phyloP scores from a whole-genome alignment of 2,113 vertebrate genomes.

The Cololabis saira region DNA sequence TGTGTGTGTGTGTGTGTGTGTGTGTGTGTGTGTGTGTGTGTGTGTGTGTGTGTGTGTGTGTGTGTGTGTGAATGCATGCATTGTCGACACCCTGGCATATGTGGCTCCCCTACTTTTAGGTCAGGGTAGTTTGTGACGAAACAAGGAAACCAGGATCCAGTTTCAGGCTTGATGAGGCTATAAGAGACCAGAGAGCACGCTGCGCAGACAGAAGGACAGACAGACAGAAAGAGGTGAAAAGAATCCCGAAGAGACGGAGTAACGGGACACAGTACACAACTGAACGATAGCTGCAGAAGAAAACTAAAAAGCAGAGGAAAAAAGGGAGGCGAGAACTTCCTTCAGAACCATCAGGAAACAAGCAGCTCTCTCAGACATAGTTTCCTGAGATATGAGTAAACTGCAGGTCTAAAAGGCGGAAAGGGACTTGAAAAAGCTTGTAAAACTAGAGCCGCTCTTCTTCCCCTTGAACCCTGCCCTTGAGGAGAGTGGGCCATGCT shows the following conservation, averaged over 20 bases:
- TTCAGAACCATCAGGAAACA: not conserved
- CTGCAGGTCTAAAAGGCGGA: not conserved
- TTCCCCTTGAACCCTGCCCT: slow-evolving; percentile 41
- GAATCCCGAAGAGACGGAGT: slow-evolving; percentile 4
- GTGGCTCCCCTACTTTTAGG: slow-evolving; percentile 73
- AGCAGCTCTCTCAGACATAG: not conserved
- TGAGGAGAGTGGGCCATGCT: slow-evolving; percentile 82
- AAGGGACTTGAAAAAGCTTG: slow-evolving; percentile 5
- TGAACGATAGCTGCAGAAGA: not conserved
- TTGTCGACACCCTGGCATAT: slow-evolving; percentile 77
- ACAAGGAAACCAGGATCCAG: slow-evolving; percentile 82
- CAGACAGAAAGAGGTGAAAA: slow-evolving; percentile 27
- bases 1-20: slow-evolving; percentile 9
- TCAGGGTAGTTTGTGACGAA: slow-evolving; percentile 64
- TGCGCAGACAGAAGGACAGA: slow-evolving; percentile 41
- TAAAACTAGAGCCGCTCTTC: slow-evolving; percentile 13
- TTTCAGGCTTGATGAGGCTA: slow-evolving; percentile 89
- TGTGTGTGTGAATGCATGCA: slow-evolving; percentile 17
- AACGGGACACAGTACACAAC: not conserved
- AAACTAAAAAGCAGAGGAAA: not conserved
- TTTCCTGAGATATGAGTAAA: slow-evolving; percentile 12
- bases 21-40: slow-evolving; percentile 21
- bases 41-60: not conserved
- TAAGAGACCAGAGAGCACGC: slow-evolving; percentile 77
- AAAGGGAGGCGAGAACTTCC: not conserved